Conservation (phyloP, 1,140 invertebrate species). For the Leptonema lineaticorne region DNA sequence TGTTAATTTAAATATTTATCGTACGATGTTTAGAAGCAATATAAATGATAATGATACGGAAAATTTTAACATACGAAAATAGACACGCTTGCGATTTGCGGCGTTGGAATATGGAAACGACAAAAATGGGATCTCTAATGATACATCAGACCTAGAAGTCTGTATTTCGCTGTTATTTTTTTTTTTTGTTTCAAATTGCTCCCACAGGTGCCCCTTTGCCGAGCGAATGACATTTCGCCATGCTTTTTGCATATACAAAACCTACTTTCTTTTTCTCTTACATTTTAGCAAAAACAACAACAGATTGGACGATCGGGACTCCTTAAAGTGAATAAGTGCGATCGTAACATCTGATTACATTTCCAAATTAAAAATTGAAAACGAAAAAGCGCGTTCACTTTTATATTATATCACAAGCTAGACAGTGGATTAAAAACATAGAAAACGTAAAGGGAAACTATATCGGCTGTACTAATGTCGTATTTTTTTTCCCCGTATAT, state of each 20-base stretch:
- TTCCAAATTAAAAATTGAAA: neutral
- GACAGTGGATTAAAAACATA: too few relatives aligned
- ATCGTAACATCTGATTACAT: constrained; percentile 12
- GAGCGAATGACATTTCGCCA: constrained; percentile 16
- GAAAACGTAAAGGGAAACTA: too few relatives aligned
- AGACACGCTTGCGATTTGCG: neutral
- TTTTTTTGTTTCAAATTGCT: constrained; percentile 11
- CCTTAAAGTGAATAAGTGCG: constrained; percentile 10
- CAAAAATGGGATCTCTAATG: constrained; percentile 1
- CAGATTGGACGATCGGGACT: constrained; percentile 11
- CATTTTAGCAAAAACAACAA: neutral
- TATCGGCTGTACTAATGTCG: too few relatives aligned
- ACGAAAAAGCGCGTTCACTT: neutral
- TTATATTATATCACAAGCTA: neutral
- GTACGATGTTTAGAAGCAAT: too few relatives aligned
- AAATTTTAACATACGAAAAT: too few relatives aligned
- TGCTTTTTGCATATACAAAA: constrained; percentile 15
- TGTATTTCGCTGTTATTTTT: constrained; percentile 8
- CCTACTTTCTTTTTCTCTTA: constrained; percentile 2
- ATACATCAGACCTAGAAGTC: constrained; percentile 12
- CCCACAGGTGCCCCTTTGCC: constrained; percentile 7
- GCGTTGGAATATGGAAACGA: neutral
- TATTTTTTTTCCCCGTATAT: neutral
- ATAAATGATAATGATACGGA: too few relatives aligned
- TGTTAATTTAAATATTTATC: too few relatives aligned